Evolutionary conservation across 2,888 invertebrate species (phyloP), one percentile per base, ranked within the genome.

Genomic region (Scaptomyza polygonia): DNA sequence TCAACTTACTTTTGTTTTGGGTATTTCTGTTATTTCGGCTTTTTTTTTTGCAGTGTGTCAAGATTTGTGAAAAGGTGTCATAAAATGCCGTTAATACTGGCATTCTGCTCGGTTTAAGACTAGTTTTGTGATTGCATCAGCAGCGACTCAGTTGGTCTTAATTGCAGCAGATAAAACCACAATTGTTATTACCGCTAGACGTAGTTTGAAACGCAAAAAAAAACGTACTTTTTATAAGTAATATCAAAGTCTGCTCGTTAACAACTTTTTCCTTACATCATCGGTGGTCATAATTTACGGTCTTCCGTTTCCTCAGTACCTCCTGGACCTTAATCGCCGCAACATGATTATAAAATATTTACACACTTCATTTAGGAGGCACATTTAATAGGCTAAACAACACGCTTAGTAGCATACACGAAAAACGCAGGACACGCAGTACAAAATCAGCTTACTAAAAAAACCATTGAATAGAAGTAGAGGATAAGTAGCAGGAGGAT

Each of bases 381-480:
- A 77, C 87, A 47, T 86, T 80, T 88, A 82, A 82, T 80, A 77
- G 88, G 88, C 87, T 83, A 84, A 83, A 77, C 82, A 88, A 62
- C 49, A 59, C 56, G 68, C 61, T 80, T 77, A 86, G 61, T 53
- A 14, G n/a, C n/a, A n/a, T 11, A 14, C 7, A 14, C 14, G 32
- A 16, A 11, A 39, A n/a, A n/a, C 25, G 9, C 36, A 72, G 64
- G 66, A 76, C 66, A 64, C 45, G 54, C 59, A n/a, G 39, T 32
- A 34, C 29, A 40, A 82, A 79, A 72, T 58, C 70, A 72, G 84
- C 67, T 86, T 76, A 85, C 63, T 61, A 47, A 45, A 34, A 45
- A 45, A 62, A 51, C n/a, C n/a, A 53, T 5, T 11, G 16, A 1
- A 25, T 43, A 27, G n/a, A 9, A 30, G n/a, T 18, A n/a, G 21